Conservation (phyloP, 2,888 invertebrate genomes). For the Eulithis prunata region DNA sequence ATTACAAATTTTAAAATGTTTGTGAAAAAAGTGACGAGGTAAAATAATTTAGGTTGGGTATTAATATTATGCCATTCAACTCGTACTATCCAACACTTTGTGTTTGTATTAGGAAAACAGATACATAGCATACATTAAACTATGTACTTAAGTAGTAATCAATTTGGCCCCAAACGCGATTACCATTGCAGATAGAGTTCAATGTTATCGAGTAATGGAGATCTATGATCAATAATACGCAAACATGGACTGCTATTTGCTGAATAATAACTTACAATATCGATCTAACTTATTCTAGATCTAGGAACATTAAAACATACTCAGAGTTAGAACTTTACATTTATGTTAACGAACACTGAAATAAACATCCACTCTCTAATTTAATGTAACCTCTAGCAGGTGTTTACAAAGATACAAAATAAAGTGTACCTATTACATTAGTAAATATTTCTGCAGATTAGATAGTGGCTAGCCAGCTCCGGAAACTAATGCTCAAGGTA, state of each 20-base stretch:
- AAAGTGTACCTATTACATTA: not conserved
- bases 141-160: slow-evolving; percentile 37
- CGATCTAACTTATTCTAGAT: no score
- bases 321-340: not conserved
- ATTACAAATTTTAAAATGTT: no score
- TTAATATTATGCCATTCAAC: no score
- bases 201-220: slow-evolving; percentile 38
- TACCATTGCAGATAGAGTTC: slow-evolving; percentile 30
- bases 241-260: slow-evolving; percentile 16
- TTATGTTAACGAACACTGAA: not conserved
- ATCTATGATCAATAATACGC: slow-evolving; percentile 32
- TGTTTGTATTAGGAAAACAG: no score
- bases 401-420: not conserved
- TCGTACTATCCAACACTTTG: no score
- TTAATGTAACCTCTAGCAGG: not conserved
- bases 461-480: not conserved
- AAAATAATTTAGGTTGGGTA: no score
- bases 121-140: slow-evolving; percentile 20
- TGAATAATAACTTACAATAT: not conserved
- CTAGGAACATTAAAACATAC: no score
- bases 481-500: slow-evolving; percentile 3
- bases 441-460: not conserved
- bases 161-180: slow-evolving; percentile 37
- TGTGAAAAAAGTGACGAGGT: no score
- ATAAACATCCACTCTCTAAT: no score